Conservation (phyloP, 1,140 invertebrate genomes). For the Drosophila leontia region DNA sequence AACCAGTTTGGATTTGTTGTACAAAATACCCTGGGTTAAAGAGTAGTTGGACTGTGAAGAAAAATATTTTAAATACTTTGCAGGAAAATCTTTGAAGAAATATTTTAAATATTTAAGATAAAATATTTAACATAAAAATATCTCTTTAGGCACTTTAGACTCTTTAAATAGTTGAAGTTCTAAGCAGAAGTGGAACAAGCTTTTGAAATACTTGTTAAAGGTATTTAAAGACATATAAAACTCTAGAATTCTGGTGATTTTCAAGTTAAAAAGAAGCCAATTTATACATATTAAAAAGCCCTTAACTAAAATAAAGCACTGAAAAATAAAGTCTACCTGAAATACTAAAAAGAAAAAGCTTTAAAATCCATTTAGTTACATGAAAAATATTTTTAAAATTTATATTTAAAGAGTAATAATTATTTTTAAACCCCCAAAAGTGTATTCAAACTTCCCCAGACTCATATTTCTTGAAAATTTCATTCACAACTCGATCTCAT, state of each 20-base stretch:
- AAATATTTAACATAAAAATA: not conserved
- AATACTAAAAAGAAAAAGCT: not conserved
- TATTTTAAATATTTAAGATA: not conserved
- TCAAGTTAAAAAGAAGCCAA: not conserved
- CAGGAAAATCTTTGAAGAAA: not conserved
- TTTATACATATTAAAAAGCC: too few relatives aligned
- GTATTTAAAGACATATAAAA: not conserved
- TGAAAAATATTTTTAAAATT: not conserved
- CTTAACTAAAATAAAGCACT: too few relatives aligned
- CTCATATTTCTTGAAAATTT: conserved; percentile 45
- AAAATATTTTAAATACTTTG: not conserved
- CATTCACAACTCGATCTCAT: conserved; percentile 74
- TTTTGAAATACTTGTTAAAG: not conserved
- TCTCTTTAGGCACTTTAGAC: not conserved
- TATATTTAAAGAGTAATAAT: too few relatives aligned
- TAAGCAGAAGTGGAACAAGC: too few relatives aligned
- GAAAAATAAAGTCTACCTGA: not conserved
- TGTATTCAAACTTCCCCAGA: conserved; percentile 2
- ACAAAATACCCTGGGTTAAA: conserved; percentile 9
- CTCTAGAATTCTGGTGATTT: not conserved
- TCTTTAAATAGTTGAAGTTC: not conserved
- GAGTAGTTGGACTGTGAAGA: not conserved
- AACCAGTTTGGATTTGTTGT: conserved; percentile 67
- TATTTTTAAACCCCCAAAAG: not conserved
- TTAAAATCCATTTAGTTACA: too few relatives aligned